Conservation (phyloP, 1,140 invertebrate genomes). For the Diabrotica undecimpunctata region DNA sequence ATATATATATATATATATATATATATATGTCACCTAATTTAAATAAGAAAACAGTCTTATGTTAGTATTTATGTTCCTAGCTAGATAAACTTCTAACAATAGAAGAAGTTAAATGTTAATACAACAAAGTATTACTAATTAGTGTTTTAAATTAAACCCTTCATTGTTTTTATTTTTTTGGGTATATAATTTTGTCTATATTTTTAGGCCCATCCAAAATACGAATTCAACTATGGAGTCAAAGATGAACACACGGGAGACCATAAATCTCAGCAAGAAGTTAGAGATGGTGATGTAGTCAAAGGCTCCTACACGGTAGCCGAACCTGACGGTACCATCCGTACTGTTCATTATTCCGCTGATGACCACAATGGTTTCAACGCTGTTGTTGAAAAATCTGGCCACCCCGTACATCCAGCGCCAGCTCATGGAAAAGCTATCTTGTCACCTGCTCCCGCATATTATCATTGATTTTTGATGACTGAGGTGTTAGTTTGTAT, state of each 20-base stretch:
- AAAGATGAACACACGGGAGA: slow-evolving; percentile 6
- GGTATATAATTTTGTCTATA: no score
- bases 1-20: no score
- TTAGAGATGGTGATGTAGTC: slow-evolving; percentile 1
- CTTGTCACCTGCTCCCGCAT: slow-evolving; percentile 5
- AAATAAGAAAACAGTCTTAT: no score
- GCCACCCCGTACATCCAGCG: slow-evolving; percentile 21
- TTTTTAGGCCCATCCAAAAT: slow-evolving; percentile 57
- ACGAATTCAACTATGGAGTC: slow-evolving; percentile 38
- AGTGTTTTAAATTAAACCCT: no score
- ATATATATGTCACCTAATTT: no score
- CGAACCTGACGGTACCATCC: slow-evolving; percentile 61
- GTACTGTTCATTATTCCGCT: slow-evolving; percentile 62
- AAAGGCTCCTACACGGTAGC: slow-evolving; percentile 58
- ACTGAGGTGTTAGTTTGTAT: no score
- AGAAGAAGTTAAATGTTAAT: no score
- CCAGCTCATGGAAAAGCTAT: slow-evolving; percentile 15
- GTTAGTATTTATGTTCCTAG: no score
- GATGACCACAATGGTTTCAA: slow-evolving; percentile 38
- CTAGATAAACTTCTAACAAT: no score
- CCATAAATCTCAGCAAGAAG: slow-evolving; percentile 5
- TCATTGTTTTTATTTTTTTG: no score
- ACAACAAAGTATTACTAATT: no score
- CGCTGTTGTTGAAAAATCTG: slow-evolving; percentile 12
- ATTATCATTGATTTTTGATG: background rate